Evolutionary conservation across 1,140 invertebrate genomes (phyloP).

Genomic region (Papilio polyxenes): DNA sequence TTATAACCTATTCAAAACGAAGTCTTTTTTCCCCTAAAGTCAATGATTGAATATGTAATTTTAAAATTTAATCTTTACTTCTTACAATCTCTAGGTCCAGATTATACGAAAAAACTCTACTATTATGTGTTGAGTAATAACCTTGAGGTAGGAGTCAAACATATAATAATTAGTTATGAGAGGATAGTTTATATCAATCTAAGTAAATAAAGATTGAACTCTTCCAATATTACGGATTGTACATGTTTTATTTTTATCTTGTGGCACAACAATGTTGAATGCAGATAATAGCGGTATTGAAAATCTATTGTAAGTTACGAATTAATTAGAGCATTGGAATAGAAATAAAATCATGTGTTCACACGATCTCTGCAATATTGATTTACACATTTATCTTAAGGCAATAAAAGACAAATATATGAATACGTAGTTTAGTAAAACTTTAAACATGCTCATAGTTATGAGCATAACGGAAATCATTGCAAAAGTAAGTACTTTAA

Average conservation of each 20-base stretch:
- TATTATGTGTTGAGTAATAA: not conserved
- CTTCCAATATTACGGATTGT: not conserved
- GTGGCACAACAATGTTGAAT: not conserved
- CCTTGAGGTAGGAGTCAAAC: not conserved
- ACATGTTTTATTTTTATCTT: not conserved
- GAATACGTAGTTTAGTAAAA: no score
- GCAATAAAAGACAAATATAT: not conserved
- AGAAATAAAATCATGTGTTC: not conserved
- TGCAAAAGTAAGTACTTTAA: no score
- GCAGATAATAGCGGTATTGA: not conserved
- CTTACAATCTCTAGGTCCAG: not conserved
- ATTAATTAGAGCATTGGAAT: constrained; percentile 8
- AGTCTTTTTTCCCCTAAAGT: not conserved
- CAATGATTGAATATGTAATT: not conserved
- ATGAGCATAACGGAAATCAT: no score
- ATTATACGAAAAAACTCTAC: not conserved
- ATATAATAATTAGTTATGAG: not conserved
- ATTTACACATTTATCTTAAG: not conserved
- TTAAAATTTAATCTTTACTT: not conserved
- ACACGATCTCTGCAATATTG: constrained; percentile 13
- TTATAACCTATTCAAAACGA: not conserved
- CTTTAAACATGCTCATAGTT: no score
- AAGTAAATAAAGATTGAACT: not conserved
- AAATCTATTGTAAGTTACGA: not conserved
- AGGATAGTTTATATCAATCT: not conserved